Percentiles rank a stretch among this genome's conserved stretches.
Conservation (phyloP, 2,888 invertebrate species). For the Herminia tarsipennalis region DNA sequence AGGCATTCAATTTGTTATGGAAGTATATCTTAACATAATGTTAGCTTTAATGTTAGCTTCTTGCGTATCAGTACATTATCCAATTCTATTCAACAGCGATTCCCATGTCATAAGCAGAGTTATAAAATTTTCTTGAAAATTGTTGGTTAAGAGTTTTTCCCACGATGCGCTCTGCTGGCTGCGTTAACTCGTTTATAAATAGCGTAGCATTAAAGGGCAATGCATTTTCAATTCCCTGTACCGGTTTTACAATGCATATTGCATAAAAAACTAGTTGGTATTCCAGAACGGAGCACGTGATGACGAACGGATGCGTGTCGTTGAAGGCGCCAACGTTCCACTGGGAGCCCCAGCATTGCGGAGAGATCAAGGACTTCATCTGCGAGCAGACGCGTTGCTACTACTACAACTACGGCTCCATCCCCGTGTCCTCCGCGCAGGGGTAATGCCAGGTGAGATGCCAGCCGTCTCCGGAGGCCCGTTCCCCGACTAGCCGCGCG, state of each 20-base stretch:
- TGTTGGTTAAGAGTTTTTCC: constrained; percentile 45
- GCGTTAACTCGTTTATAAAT: constrained; percentile 46
- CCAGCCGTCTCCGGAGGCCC: constrained; percentile 84
- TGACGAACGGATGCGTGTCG: constrained; percentile 90
- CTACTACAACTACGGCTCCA: constrained; percentile 96
- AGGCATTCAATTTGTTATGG: too few relatives aligned
- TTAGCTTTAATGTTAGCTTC: too few relatives aligned
- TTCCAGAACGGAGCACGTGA: constrained; percentile 84
- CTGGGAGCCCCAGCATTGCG: constrained; percentile 94
- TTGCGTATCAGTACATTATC: background rate
- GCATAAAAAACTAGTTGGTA: constrained; percentile 79
- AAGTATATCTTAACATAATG: too few relatives aligned
- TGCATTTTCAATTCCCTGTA: constrained; percentile 45
- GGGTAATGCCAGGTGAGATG: constrained; percentile 95
- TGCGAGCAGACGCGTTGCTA: constrained; percentile 96
- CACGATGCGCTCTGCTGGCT: constrained; percentile 50
- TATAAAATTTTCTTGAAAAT: constrained; percentile 45
- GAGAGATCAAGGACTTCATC: constrained; percentile 93
- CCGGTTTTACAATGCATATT: constrained; percentile 49
- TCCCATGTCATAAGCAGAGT: constrained; percentile 16
- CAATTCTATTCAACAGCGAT: constrained; percentile 12
- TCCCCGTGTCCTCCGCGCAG: constrained; percentile 95
- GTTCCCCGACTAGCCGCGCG: constrained; percentile 81
- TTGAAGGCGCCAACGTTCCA: constrained; percentile 91
- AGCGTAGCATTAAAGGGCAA: constrained; percentile 44